Base-by-base conservation (phyloP, 2,797 vertebrate species). In the Graptemys geographica region DNA sequence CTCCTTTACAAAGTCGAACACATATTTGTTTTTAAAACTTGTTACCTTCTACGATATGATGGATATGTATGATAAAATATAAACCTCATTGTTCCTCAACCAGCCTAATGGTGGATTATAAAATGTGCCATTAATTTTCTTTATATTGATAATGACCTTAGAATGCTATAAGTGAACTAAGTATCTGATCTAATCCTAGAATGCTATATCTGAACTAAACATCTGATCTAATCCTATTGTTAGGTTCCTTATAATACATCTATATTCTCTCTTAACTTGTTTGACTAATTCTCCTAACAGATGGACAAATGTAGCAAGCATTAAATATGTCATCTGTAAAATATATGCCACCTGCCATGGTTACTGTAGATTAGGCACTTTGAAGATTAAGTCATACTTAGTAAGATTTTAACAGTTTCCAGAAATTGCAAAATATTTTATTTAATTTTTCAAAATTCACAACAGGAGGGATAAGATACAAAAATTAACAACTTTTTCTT, bases 221-320 rank as follows among this genome's bases (percentile, higher is more conserved):
- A 92, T 65, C 47, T 94, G 56, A 94, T 55, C 47, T 81, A 81
- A 37, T 25, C 72, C 4, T 19, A 85, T 52, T 90, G 47, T 55
- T 87, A 93, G 74, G 18, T 23, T 37, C 94, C 65, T 84, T 94
- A 79, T 82, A 96, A 92, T 91, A 80, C 25, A 90, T 59, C 89
- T 74, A 69, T 52, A 44, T 86, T 74, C 51, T 72, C 55, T 88
- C 37, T 94, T 96, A 91, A 87, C 1, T 8, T 92, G 18, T 95
- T 94, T 95, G 53, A 94, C 33, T 93, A 85, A 90, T 90, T 87
- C 47, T 83, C 11, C 33, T 92, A 97, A 93, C 49, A 90, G 69
- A 93, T 47, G 59, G n/a, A 79, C 92, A 91, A 93, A 96, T 1
- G 0, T 5, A 93, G 78, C 44, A 93, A 91, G 27, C 4, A 84